phyloP scores from a whole-genome alignment of 2,113 vertebrate species.

The Dipodomys stephensi region DNA sequence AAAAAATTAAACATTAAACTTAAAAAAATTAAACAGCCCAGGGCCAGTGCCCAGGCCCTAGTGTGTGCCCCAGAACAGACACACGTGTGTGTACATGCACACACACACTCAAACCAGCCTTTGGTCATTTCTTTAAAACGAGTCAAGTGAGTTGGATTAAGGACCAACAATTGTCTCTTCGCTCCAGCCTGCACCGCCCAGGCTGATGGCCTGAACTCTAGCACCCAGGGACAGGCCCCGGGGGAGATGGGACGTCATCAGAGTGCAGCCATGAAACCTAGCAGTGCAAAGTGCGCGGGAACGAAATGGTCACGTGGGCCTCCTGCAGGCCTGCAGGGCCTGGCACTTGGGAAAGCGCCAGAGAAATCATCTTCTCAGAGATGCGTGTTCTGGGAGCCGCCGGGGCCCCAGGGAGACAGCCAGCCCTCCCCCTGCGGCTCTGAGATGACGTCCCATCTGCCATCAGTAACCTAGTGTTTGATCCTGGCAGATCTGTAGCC shows the following conservation, averaged over 20 bases:
- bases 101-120: too few species aligned
- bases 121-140: fast-evolving
- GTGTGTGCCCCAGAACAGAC: too few species aligned
- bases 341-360: not conserved
- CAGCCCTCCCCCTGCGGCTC: not conserved
- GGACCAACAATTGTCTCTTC: not conserved
- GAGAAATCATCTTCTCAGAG: not conserved
- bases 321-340: fast-evolving
- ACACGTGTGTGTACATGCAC: too few species aligned
- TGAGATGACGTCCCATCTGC: fast-evolving
- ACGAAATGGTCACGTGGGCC: fast-evolving
- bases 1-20: too few species aligned
- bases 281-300: fast-evolving
- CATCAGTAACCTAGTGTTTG: not conserved
- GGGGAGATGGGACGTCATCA: not conserved
- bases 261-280: not conserved
- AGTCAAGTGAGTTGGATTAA: not conserved
- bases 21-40: too few species aligned
- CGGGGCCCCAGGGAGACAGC: not conserved
- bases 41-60: too few species aligned
- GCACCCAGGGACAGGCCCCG: not conserved
- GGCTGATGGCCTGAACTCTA: not conserved
- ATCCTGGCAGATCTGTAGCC: conserved; percentile 94
- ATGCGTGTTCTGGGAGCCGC: too few species aligned
- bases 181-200: too few species aligned